Evolutionary conservation across 2,113 vertebrate genomes (phyloP), one percentile per base, ranked within the genome.

Genomic region (Tretioscincus oriximinensis): DNA sequence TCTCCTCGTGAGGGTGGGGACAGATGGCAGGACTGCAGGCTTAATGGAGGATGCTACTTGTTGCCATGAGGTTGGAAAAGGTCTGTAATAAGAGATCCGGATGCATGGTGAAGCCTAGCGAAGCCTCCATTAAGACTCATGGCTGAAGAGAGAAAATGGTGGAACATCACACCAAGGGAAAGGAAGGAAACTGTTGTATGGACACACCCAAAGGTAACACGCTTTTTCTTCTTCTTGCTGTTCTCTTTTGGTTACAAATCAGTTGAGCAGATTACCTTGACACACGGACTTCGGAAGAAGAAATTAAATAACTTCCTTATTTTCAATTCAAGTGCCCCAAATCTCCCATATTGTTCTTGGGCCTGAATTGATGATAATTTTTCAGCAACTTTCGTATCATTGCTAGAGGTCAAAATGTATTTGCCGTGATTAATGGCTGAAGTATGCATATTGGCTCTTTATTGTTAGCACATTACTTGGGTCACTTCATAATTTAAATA

Each of bases 281-380:
- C 26, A 26, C 78, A 69, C 49, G 84, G 4, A 6, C 21, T 65
- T 12, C 81, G 70, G 77, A 73, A 81, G 47, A 70, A 65, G 88
- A 80, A 9, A 0, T 41, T 89, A n/a, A 75, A 71, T 64, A 41
- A 6, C 47, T 47, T 21, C 64, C 41, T 26, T 87, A 16, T 79
- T 70, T 84, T 69, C 12, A 85, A 21, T 2, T 24, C 24, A 76
- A 90, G 78, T 76, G 74, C 67, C 75, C 78, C 9, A 81, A 24
- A 47, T 29, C 73, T 14, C 0, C 21, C 22, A 26, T 69, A 0
- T 41, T 73, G 8, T 7, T 72, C 71, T 77, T 83, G 76, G 61
- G 65, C 49, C 12, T 86, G 79, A 85, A 83, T 86, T 87, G 58
- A 82, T 83, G 80, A 88, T 86, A 63, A 82, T 54, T 88, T 89